Percentiles rank a stretch among this genome's conserved stretches.
These are phyloP conservation scores for Chrysina gloriosa DNA, from an alignment of 2,888 invertebrate genomes.

Conservation along the genomic window DNA sequence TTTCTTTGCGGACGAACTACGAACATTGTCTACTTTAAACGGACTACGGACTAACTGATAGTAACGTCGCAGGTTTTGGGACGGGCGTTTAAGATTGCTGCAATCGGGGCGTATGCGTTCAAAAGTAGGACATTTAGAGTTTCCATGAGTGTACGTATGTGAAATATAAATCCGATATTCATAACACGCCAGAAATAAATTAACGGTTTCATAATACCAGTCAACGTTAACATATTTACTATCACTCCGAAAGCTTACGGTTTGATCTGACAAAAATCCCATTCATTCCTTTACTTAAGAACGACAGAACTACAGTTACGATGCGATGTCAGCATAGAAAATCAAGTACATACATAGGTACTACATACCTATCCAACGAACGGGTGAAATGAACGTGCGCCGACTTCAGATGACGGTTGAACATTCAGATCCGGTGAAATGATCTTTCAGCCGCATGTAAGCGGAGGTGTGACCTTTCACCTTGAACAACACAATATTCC, in stretches of 20 bases:
- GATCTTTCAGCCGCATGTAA: conserved; percentile 39
- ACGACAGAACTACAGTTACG: conserved; percentile 21
- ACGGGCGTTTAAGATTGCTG: no score
- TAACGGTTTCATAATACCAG: no score
- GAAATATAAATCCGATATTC: no score
- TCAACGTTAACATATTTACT: no score
- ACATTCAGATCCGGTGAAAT: conserved; percentile 29
- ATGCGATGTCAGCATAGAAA: conserved; percentile 22
- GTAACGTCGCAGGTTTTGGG: no score
- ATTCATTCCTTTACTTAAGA: conserved; percentile 7
- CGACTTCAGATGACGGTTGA: conserved; percentile 3
- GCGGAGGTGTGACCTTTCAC: conserved; percentile 42
- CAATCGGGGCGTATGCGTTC: no score
- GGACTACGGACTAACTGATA: no score
- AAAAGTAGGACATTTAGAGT: no score
- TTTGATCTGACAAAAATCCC: conserved; percentile 14
- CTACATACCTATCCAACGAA: not conserved
- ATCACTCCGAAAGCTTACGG: not conserved
- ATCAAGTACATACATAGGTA: conserved; percentile 15
- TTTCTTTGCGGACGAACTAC: no score
- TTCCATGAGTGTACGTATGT: no score
- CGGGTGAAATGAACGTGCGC: not conserved
- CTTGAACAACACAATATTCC: conserved; percentile 36
- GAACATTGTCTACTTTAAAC: no score
- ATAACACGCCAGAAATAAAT: no score